A percentile compares a stretch with the other conserved stretches of the same genome.
phyloP scores from a whole-genome alignment of 1,140 invertebrate genomes.

The Archivesica marissinica region DNA sequence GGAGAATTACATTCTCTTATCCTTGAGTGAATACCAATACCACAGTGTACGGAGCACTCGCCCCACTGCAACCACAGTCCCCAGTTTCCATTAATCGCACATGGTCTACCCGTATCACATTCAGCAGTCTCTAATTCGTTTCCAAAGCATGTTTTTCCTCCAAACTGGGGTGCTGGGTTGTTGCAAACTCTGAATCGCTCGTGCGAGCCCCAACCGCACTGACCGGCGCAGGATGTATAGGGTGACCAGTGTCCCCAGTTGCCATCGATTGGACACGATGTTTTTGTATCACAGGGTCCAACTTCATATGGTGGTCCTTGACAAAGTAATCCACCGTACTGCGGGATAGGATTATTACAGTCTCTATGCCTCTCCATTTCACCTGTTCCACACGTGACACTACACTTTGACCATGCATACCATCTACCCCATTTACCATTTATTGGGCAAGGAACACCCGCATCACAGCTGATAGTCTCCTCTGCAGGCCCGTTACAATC shows the following conservation, averaged over 20 bases:
- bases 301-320: conserved; percentile 83
- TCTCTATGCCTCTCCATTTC: conserved; percentile 66
- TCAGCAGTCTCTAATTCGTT: neutral
- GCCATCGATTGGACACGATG: conserved; percentile 83
- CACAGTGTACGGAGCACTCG: conserved; percentile 87
- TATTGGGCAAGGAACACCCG: conserved; percentile 49
- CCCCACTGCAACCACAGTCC: conserved; percentile 87
- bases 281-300: conserved; percentile 39
- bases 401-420: conserved; percentile 77
- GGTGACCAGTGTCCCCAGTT: conserved; percentile 87
- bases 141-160: conserved; percentile 14
- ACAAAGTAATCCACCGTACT: conserved; percentile 87
- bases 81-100: conserved; percentile 86
- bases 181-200: conserved; percentile 10
- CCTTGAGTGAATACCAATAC: conserved; percentile 82
- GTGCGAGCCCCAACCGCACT: conserved; percentile 85
- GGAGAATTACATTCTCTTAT: conserved; percentile 66
- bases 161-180: conserved; percentile 44
- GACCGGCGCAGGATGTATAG: conserved; percentile 87
- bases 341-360: conserved; percentile 83
- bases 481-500: conserved; percentile 59
- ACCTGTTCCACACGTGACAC: conserved; percentile 81
- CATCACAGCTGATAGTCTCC: conserved; percentile 62
- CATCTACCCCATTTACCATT: conserved; percentile 78
- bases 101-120: conserved; percentile 40